Conservation (phyloP, 2,113 vertebrate genomes). For the Scolopax mira region DNA sequence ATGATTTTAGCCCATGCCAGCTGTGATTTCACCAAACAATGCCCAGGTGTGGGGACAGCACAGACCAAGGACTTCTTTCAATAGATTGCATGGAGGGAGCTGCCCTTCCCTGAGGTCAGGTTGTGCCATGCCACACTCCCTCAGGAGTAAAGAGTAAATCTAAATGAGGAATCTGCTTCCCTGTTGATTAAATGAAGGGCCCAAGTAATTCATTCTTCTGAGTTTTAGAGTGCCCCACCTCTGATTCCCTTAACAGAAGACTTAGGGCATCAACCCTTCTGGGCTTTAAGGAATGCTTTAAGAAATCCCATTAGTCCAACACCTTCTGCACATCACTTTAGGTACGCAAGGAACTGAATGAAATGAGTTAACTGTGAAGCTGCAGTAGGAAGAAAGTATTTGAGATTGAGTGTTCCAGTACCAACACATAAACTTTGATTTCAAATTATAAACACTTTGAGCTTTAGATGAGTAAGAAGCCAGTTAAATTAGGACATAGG, state of each 20-base stretch:
- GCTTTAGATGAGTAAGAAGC: background rate
- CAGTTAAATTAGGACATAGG: background rate
- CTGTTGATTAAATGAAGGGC: background rate
- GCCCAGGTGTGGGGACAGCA: background rate
- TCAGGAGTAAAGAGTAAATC: background rate
- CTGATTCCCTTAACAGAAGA: background rate
- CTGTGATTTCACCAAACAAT: background rate
- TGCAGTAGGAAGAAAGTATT: background rate
- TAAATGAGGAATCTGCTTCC: background rate
- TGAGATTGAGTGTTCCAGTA: background rate
- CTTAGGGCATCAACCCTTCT: background rate
- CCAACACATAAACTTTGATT: background rate
- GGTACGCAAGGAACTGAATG: background rate
- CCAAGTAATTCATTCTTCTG: background rate
- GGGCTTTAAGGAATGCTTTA: background rate
- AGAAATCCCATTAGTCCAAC: background rate
- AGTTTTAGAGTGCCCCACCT: background rate
- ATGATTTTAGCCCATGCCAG: background rate
- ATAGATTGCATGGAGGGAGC: no score
- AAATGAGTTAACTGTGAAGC: background rate
- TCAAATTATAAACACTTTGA: background rate
- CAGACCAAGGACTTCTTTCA: background rate
- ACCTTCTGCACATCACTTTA: background rate
- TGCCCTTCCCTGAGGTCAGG: background rate
- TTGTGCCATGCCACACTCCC: background rate